Evolutionary conservation across 2,888 invertebrate genomes (phyloP).

Genomic region (Tetrapedia diversipes): DNA sequence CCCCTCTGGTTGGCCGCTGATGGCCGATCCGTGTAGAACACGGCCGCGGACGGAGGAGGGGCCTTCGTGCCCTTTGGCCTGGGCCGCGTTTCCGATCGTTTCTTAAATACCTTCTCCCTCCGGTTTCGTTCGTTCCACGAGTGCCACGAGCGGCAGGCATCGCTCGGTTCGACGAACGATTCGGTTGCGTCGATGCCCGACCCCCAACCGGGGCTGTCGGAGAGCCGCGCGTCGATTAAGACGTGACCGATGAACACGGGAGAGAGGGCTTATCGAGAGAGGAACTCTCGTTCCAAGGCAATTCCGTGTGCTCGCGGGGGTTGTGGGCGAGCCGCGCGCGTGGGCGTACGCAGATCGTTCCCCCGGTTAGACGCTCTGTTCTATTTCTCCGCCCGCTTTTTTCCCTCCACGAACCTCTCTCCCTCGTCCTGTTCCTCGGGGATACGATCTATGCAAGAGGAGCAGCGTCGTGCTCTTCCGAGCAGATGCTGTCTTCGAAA

Average conservation of each 20-base stretch:
- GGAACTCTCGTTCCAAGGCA: slow-evolving; percentile 60
- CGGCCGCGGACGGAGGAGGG: slow-evolving; percentile 16
- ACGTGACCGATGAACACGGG: slow-evolving; percentile 70
- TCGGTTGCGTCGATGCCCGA: slow-evolving; percentile 66
- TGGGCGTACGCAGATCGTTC: slow-evolving; percentile 55
- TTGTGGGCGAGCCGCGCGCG: slow-evolving; percentile 65
- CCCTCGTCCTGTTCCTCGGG: background rate
- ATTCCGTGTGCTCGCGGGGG: slow-evolving; percentile 73
- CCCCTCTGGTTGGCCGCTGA: slow-evolving; percentile 4
- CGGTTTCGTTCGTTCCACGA: slow-evolving; percentile 44
- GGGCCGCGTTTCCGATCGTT: slow-evolving; percentile 40
- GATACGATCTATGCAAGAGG: slow-evolving; percentile 50
- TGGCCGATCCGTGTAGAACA: slow-evolving; percentile 50
- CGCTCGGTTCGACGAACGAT: slow-evolving; percentile 54
- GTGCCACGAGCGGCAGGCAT: slow-evolving; percentile 37
- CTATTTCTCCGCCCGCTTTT: background rate
- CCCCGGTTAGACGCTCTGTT: slow-evolving; percentile 25
- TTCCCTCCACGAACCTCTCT: background rate
- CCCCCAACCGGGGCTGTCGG: slow-evolving; percentile 69
- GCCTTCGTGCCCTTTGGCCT: slow-evolving; percentile 58
- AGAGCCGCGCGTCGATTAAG: slow-evolving; percentile 66
- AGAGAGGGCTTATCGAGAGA: slow-evolving; percentile 64
- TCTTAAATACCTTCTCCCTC: slow-evolving; percentile 49
- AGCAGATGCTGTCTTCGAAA: slow-evolving; percentile 54
- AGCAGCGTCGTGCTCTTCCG: slow-evolving; percentile 7